Percentiles rank a stretch among this genome's conserved stretches.
Conservation (phyloP, 2,888 invertebrate species). For the Tachina grossa region DNA sequence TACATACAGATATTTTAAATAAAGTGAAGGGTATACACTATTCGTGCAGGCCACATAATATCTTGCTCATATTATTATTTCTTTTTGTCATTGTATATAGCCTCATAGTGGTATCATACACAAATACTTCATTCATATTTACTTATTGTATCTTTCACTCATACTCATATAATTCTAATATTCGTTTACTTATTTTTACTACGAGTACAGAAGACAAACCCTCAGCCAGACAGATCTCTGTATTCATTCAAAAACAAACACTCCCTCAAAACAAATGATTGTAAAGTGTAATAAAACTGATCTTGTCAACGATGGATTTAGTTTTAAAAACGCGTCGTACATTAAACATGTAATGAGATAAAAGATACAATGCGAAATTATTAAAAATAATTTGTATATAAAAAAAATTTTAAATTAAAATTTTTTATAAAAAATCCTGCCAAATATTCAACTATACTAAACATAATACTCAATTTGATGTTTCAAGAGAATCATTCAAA, state of each 20-base stretch:
- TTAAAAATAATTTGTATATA: not conserved
- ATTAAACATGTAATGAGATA: slow-evolving; percentile 55
- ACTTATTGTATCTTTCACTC: slow-evolving; percentile 36
- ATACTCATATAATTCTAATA: not conserved
- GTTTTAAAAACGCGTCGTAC: slow-evolving; percentile 62
- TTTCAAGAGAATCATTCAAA: not conserved
- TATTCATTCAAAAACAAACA: slow-evolving; percentile 29
- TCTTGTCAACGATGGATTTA: slow-evolving; percentile 65
- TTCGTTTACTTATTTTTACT: slow-evolving; percentile 7
- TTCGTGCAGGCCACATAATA: not conserved
- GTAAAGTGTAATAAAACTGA: slow-evolving; percentile 65
- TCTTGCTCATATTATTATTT: slow-evolving; percentile 17
- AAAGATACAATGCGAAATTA: slow-evolving; percentile 4
- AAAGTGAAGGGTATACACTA: not conserved
- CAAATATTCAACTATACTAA: not conserved
- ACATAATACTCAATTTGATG: slow-evolving; percentile 22
- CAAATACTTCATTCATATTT: slow-evolving; percentile 33
- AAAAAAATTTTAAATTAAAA: not conserved
- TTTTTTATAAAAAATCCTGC: slow-evolving; percentile 3
- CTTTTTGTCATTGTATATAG: not conserved
- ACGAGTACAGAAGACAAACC: slow-evolving; percentile 19
- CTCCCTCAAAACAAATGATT: slow-evolving; percentile 43
- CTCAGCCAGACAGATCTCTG: not conserved
- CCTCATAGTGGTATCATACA: slow-evolving; percentile 50
- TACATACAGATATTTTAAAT: no score